A percentile compares a stretch with the other conserved stretches of the same genome.
These are phyloP conservation scores for Marmota monax DNA, from an alignment of 2,113 vertebrate species.

Conservation along the genomic window DNA sequence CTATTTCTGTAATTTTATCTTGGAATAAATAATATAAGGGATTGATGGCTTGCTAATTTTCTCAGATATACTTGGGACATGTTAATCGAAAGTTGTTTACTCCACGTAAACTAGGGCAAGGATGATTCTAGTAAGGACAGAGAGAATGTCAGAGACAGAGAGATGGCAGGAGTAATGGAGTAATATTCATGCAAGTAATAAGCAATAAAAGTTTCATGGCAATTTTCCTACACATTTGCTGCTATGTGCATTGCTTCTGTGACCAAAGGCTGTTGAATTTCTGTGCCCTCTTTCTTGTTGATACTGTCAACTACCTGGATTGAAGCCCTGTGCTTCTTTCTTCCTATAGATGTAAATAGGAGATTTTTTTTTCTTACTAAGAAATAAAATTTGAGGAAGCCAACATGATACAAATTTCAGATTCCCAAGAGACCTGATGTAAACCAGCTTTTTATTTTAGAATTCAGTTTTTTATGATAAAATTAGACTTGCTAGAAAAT, in stretches of 20 bases:
- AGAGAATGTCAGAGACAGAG: not conserved
- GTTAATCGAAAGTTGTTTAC: not conserved
- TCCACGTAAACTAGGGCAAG: not conserved
- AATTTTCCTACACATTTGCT: not conserved
- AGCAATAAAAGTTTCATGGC: not conserved
- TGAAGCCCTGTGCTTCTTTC: not conserved
- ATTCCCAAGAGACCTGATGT: not conserved
- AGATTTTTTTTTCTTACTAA: not conserved
- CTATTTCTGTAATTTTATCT: not conserved
- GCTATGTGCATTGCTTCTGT: not conserved
- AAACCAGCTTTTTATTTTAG: slow-evolving; percentile 50
- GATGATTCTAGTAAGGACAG: not conserved
- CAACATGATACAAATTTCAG: slow-evolving; percentile 16
- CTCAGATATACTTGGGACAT: not conserved
- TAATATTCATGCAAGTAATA: not conserved
- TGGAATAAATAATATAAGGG: not conserved
- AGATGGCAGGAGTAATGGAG: not conserved
- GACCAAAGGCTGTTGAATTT: not conserved
- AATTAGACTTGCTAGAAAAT: slow-evolving; percentile 63
- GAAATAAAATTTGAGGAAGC: slow-evolving; percentile 7
- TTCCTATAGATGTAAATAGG: not conserved
- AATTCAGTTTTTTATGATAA: slow-evolving; percentile 19
- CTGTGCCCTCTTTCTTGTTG: not conserved
- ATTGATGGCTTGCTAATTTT: not conserved
- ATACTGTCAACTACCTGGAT: not conserved